Conservation (phyloP, 2,888 invertebrate genomes). For the Ctena decussata region DNA sequence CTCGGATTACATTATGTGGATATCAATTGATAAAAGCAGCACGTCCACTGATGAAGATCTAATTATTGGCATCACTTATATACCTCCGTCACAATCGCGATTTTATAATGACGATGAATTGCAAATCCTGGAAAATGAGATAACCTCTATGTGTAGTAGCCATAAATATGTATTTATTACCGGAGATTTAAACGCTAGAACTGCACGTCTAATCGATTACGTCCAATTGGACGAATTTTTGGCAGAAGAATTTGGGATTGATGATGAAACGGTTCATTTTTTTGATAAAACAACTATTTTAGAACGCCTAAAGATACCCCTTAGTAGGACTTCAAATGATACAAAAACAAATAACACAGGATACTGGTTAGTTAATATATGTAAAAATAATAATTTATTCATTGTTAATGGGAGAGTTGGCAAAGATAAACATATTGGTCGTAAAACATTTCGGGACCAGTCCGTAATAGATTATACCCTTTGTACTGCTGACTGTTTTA, state of each 20-base stretch:
- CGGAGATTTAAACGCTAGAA: conserved; percentile 1
- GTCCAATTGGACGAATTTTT: neutral
- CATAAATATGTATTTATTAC: conserved; percentile 13
- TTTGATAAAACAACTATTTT: neutral
- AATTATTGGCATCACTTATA: conserved; percentile 2
- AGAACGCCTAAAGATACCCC: neutral
- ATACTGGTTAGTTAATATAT: neutral
- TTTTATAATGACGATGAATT: neutral
- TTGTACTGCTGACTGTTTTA: neutral
- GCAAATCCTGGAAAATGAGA: neutral
- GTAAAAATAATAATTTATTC: conserved; percentile 3
- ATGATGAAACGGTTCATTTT: neutral
- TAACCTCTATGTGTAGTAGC: neutral
- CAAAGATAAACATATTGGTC: neutral
- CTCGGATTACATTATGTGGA: conserved; percentile 18
- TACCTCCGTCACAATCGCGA: conserved; percentile 14
- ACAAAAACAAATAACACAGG: neutral
- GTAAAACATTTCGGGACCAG: neutral
- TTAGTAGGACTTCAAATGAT: neutral
- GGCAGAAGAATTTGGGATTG: neutral
- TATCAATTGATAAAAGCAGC: neutral
- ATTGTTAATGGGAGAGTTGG: neutral
- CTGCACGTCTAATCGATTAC: neutral
- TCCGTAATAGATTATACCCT: conserved; percentile 15
- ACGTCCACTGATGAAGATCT: neutral